Evolutionary conservation across 2,113 vertebrate species (phyloP).

Genomic region (Archilochus colubris): DNA sequence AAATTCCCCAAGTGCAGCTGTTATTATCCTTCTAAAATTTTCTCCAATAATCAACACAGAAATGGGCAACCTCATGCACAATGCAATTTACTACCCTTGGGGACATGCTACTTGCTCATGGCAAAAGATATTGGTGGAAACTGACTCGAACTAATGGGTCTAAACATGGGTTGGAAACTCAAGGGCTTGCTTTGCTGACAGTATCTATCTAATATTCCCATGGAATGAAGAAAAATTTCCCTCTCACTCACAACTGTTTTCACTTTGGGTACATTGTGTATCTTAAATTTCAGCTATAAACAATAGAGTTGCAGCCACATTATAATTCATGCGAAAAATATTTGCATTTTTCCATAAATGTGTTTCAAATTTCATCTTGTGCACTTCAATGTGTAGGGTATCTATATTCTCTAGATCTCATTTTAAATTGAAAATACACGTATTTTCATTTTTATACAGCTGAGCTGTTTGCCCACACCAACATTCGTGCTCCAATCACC

Average conservation of each 20-base stretch:
- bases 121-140: neutral
- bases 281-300: neutral
- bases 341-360: constrained; percentile 34
- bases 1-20: neutral
- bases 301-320: neutral
- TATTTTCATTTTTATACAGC: neutral
- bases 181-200: neutral
- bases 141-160: neutral
- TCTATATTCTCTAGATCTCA: neutral
- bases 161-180: neutral
- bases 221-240: neutral
- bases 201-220: neutral
- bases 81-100: neutral
- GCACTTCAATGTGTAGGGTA: neutral
- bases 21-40: neutral
- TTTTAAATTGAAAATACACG: constrained; percentile 1
- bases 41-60: neutral
- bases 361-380: neutral
- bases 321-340: constrained; percentile 12
- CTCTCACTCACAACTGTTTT: constrained; percentile 7
- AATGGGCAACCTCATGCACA: neutral
- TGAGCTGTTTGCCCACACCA: neutral
- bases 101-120: neutral
- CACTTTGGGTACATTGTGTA: neutral
- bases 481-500: neutral